Conservation (phyloP, 2,888 invertebrate genomes). For the Lithophane ornitopus region DNA sequence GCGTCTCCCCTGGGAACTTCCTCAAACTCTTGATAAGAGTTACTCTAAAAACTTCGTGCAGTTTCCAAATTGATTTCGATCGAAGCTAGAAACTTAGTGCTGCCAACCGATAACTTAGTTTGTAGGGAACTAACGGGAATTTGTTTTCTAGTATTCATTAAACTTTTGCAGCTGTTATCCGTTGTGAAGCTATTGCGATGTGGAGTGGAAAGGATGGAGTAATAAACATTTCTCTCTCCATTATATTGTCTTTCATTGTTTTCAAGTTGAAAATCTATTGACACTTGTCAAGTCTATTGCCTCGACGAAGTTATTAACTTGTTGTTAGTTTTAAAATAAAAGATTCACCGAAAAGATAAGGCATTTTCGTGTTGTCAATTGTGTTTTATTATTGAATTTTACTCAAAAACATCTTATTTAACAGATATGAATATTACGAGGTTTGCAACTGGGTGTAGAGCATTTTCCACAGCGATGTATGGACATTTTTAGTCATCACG, state of each 20-base stretch:
- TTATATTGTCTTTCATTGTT: constrained; percentile 46
- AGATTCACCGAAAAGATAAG: constrained; percentile 2
- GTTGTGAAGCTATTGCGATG: constrained; percentile 41
- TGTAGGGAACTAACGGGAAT: constrained; percentile 67
- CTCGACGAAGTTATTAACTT: constrained; percentile 23
- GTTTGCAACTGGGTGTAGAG: background rate
- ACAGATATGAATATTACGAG: background rate
- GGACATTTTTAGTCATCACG: background rate
- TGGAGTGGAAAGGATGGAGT: constrained; percentile 41
- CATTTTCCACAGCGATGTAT: background rate
- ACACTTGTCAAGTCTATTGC: constrained; percentile 13
- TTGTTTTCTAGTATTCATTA: constrained; percentile 70
- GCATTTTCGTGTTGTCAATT: background rate
- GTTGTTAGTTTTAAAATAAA: constrained; percentile 12
- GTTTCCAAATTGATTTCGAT: constrained; percentile 82
- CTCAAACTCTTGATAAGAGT: constrained; percentile 64
- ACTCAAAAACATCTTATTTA: background rate
- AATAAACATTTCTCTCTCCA: constrained; percentile 51
- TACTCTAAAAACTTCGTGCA: constrained; percentile 76
- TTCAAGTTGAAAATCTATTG: constrained; percentile 35
- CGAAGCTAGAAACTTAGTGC: constrained; percentile 74
- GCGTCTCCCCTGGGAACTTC: constrained; percentile 50
- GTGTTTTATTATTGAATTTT: background rate
- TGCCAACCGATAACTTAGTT: constrained; percentile 76
- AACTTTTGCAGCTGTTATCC: constrained; percentile 63